Evolutionary conservation across 1,140 invertebrate genomes (phyloP).

Genomic region (Epicauta chinensis): DNA sequence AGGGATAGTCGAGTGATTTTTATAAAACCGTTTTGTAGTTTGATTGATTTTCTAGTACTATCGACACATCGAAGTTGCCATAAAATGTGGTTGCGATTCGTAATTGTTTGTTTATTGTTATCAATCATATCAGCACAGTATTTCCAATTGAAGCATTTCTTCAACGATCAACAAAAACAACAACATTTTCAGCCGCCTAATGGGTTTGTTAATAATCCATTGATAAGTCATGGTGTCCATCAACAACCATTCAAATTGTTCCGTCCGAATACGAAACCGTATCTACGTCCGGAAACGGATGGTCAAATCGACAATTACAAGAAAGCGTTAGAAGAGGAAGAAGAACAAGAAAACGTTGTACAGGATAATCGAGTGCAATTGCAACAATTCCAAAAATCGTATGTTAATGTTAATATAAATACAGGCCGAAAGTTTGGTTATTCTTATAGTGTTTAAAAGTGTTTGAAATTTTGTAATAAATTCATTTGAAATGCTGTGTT

Average conservation of each 20-base stretch:
- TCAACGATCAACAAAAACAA: not conserved
- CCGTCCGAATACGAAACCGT: conserved; percentile 1
- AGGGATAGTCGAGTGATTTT: no score
- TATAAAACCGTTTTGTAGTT: no score
- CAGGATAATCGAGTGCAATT: not conserved
- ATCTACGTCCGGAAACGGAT: conserved; percentile 8
- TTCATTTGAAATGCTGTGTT: no score
- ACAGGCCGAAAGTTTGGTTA: no score
- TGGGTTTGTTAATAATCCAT: not conserved
- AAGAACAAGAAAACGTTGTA: conserved; percentile 1
- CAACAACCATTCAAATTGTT: conserved; percentile 5
- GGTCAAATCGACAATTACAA: conserved; percentile 12
- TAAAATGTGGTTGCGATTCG: no score
- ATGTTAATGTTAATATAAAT: conserved; percentile 8
- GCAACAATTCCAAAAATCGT: no score
- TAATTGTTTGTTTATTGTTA: no score
- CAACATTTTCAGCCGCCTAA: not conserved
- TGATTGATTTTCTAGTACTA: no score
- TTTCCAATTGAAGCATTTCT: conserved; percentile 6
- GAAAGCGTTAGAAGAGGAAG: conserved; percentile 9
- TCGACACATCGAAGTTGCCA: no score
- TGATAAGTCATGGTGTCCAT: not conserved
- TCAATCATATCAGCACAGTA: not conserved
- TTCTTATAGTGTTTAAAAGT: no score
- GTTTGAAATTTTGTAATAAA: no score